Evolutionary conservation across 2,797 vertebrate genomes (phyloP), one percentile per base, ranked within the genome.

Genomic region (Megalops cyprinoides): DNA sequence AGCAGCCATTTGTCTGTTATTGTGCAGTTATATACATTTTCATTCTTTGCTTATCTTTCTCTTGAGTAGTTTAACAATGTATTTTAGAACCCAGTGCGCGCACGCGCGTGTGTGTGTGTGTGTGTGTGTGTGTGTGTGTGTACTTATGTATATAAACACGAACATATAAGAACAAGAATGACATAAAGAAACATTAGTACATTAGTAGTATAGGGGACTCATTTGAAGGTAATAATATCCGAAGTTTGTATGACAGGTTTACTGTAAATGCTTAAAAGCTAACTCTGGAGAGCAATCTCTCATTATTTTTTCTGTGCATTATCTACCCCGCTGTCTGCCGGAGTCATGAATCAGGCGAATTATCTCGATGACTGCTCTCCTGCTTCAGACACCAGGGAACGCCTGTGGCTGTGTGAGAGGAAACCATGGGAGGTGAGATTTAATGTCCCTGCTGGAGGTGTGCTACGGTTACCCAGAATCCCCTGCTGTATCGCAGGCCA

Each of bases 271-370:
- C 81, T 82, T 81, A 83, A 86, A n/a, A 84, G 46, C 56, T 77
- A 86, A 81, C 86, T 81, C 85, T 56, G 69, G 88, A 89, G 87
- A 87, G 55, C 25, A 10, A 77, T 78, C 77, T 81, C 84, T 80
- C 62, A 80, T 85, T 90, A 79, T 88, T 85, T 81, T 74, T 85
- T 76, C 37, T 79, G 82, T 34, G 78, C 76, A 86, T 84, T 51
- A 31, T 78, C n/a, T 48, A 9, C 44, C 53, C 23, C 55, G 67
- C 56, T 76, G 82, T 74, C 85, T 83, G 87, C 82, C 87, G 85
- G 87, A 84, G 25, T 84, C 86, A 89, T 89, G 90, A 92, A 92
- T 94, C 89, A 91, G 85, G 86, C 81, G 81, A 84, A 90, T 92
- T 89, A 91, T 87, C 84, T 87, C 89, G 82, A 83, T 84, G 69